phyloP scores from a whole-genome alignment of 2,888 invertebrate genomes.

The Noctua fimbriata region DNA sequence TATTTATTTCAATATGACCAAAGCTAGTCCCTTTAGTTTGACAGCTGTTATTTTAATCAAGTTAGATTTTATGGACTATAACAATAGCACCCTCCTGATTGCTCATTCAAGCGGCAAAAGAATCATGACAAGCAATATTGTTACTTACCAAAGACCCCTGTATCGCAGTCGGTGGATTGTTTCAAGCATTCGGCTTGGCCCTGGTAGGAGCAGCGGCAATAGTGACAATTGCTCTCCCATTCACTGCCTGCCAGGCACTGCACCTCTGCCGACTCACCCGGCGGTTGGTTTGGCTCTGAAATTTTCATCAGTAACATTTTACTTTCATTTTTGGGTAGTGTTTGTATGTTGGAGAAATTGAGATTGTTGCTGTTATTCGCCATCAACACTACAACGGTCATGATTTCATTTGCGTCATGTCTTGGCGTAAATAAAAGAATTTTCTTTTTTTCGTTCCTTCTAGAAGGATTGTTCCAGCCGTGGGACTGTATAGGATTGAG shows the following conservation, averaged over 20 bases:
- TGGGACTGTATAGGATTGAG: too few relatives aligned
- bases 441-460: background rate
- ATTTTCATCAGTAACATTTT: conserved; percentile 22
- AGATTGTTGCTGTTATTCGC: background rate
- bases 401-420: background rate
- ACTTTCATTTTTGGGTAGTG: background rate
- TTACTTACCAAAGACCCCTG: conserved; percentile 69
- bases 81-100: background rate
- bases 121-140: background rate
- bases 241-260: conserved; percentile 78
- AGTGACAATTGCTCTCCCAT: conserved; percentile 82
- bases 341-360: background rate
- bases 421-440: background rate
- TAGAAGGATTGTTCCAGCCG: background rate
- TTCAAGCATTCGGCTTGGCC: conserved; percentile 76
- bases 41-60: background rate
- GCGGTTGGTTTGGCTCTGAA: conserved; percentile 61
- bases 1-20: too few relatives aligned
- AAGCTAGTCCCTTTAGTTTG: background rate
- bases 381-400: too few relatives aligned
- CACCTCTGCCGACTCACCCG: conserved; percentile 50
- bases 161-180: conserved; percentile 64
- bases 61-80: background rate
- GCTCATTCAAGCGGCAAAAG: background rate
- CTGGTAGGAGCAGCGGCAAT: conserved; percentile 75